Base-by-base conservation (phyloP, 2,113 vertebrate species). In the Daboia siamensis region DNA sequence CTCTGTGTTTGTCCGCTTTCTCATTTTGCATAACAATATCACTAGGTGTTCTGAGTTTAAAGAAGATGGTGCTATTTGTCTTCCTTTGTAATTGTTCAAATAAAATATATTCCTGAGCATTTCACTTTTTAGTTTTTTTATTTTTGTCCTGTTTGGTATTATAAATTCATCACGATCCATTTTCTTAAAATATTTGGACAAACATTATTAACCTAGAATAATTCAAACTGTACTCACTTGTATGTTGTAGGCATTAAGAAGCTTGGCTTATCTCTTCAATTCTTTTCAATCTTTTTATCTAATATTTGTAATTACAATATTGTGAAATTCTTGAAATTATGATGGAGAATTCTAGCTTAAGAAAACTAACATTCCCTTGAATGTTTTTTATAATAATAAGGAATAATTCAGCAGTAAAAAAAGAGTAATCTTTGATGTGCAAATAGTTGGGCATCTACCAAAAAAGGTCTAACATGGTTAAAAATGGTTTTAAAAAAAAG, bases 91-190 rank as follows among this genome's bases (percentile, higher is more conserved):
- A 11, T 88, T 90, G 39, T 87, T 89, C 90, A 86, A 97, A 96
- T 97, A 96, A 97, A 96, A 52, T 44, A 80, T 44, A 93, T 93
- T 93, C 13, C 5, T 21, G 6, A 15, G 13, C 90, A 89, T 87
- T 89, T 88, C 39, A 93, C 4, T 80, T 92, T 88, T 88, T 44
- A 59, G 0, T 7, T 39, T 39, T 69, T 69, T 69, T n/a, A 13
- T 55, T 33, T 17, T 9, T n/a, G 33, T 20, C 26, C 51, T 56
- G 5, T 54, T 51, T 33, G n/a, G 1, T 52, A 9, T 61, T 46
- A 84, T 74, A 92, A 74, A 74, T 26, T 29, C 8, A 7, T 33
- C 9, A 4, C 54, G 52, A 56, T 26, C 56, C 13, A 48, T 54
- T 80, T 23, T 33, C 9, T 21, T 29, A 48, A 20, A n/a, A 55